Percentiles rank a stretch among this genome's conserved stretches.
Conservation (phyloP, 2,888 invertebrate species). For the Pammene aurita region DNA sequence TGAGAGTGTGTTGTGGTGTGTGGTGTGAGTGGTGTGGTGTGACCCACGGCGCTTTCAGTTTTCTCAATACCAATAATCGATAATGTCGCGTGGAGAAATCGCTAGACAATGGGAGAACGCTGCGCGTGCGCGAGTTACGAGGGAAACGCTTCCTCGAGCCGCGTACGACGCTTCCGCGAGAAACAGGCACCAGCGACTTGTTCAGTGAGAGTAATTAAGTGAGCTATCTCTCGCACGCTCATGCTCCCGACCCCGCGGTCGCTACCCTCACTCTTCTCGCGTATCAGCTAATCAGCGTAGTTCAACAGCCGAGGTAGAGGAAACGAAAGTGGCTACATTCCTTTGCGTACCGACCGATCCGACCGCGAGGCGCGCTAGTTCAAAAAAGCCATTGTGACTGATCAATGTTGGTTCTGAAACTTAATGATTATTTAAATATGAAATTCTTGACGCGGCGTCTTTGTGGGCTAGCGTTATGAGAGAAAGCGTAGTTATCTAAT, state of each 20-base stretch:
- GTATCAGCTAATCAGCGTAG: background rate
- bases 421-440: constrained; percentile 14
- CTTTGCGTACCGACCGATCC: background rate
- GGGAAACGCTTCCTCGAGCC: constrained; percentile 14
- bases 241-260: background rate
- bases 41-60: constrained; percentile 1
- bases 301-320: constrained; percentile 15
- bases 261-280: constrained; percentile 10
- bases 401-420: constrained; percentile 15
- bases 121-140: constrained; percentile 15
- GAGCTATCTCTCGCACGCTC: background rate
- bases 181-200: background rate
- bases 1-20: background rate
- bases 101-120: constrained; percentile 23
- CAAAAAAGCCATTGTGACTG: constrained; percentile 5
- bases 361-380: background rate
- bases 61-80: constrained; percentile 27
- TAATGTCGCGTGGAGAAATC: constrained; percentile 19
- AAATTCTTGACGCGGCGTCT: background rate
- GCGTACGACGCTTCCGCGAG: background rate
- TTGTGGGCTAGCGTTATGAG: constrained; percentile 13
- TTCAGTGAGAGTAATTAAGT: background rate
- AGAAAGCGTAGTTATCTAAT: constrained; percentile 33
- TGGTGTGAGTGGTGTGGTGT: too few species aligned
- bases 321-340: constrained; percentile 23